A percentile compares a stretch with the other conserved stretches of the same genome.
Conservation (phyloP, 2,888 invertebrate species). For the Euclidia mi region DNA sequence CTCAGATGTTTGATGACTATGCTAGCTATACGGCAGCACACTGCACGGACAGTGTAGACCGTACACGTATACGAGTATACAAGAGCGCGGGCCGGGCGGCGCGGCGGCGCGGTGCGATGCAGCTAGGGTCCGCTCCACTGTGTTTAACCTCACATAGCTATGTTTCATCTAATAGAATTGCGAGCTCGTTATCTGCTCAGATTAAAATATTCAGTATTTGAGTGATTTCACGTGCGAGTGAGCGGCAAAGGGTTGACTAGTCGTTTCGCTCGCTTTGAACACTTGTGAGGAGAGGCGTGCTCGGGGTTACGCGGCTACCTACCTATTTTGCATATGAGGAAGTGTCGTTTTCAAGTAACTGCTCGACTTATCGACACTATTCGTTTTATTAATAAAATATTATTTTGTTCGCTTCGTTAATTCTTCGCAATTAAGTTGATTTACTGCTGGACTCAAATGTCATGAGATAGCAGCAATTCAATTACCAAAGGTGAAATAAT, state of each 20-base stretch:
- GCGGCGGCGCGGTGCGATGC: constrained; percentile 44
- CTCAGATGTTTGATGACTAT: constrained; percentile 46
- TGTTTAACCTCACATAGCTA: constrained; percentile 86
- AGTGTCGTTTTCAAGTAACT: constrained; percentile 66
- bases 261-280: constrained; percentile 88
- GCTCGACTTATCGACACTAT: constrained; percentile 59
- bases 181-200: constrained; percentile 90
- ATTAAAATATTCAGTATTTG: constrained; percentile 91
- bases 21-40: neutral
- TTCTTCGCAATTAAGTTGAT: constrained; percentile 33
- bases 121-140: constrained; percentile 60
- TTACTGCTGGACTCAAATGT: constrained; percentile 46
- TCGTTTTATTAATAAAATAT: constrained; percentile 31
- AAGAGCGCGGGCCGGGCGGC: constrained; percentile 24
- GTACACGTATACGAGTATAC: no score
- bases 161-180: constrained; percentile 90
- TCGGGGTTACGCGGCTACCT: constrained; percentile 69
- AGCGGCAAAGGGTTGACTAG: constrained; percentile 90
- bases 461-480: constrained; percentile 62
- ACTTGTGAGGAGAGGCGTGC: constrained; percentile 82
- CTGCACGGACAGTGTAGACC: constrained; percentile 17
- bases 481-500: constrained; percentile 67
- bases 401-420: constrained; percentile 14
- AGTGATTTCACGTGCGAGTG: constrained; percentile 90
- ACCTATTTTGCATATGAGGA: constrained; percentile 79